Base-by-base conservation (phyloP, 2,113 vertebrate genomes). In the Symphodus melops region DNA sequence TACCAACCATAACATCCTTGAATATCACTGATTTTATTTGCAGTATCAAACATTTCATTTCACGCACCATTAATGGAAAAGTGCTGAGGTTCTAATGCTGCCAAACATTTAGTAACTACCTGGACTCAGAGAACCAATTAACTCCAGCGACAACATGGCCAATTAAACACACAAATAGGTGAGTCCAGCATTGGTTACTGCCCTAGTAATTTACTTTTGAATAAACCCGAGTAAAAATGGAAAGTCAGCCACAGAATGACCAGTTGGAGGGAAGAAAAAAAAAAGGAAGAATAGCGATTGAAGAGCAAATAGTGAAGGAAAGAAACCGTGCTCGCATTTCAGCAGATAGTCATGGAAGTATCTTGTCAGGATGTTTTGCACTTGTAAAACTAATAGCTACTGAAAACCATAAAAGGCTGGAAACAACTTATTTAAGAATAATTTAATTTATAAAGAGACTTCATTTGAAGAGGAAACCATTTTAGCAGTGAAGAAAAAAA, bases 1-100 rank as follows among this genome's bases (percentile, higher is more conserved):
- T 98, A 98, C 97, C 97, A 98, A 97, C 97, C 96, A 98, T 98
- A 99, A 98, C 97, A 98, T 97, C 97, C 97, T 99, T 99, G 97
- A 99, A 99, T 99, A 99, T 99, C 98, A 99, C 97, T 98, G 97
- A 97, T 99, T 99, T 99, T 99, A 99, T 99, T 99, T 99, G 97
- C 97, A 97, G 97, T 98, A 99, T 98, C 97, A 98, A 99, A 98
- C 97, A 98, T 99, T 99, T 98, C 97, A 99, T 99, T 99, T 99
- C 97, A 99, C 97, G 97, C 96, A 92, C 96, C 97, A 99, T 99
- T 99, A 99, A 99, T 97, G 95, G 96, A 95, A 93, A 96, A 98
- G 96, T 97, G 96, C 97, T 96, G 95, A 96, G 96, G 96, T 98
- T 98, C 97, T 97, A 96, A 98, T 96, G 96, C 97, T 96, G 96